phyloP scores from a whole-genome alignment of 1,140 invertebrate species.

The Eciton burchellii region DNA sequence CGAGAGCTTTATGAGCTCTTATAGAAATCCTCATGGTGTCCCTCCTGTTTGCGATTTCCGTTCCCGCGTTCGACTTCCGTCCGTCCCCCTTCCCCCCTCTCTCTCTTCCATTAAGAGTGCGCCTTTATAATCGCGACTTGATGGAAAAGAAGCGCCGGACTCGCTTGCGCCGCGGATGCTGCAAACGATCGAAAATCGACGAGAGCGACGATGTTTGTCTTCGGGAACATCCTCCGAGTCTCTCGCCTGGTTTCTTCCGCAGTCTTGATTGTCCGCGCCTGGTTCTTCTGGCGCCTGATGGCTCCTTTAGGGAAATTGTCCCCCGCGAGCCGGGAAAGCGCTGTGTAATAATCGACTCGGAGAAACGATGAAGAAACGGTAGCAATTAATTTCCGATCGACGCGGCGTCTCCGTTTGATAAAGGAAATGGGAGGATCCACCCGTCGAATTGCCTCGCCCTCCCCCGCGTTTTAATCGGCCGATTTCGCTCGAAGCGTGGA shows the following conservation, averaged over 20 bases:
- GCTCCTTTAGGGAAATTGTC: slow-evolving; percentile 29
- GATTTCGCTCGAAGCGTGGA: slow-evolving; percentile 10
- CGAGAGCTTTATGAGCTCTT: neutral
- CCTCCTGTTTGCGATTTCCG: neutral
- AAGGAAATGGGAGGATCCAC: slow-evolving; percentile 24
- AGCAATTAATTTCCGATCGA: slow-evolving; percentile 33
- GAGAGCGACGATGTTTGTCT: slow-evolving; percentile 37
- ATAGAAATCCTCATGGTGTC: neutral
- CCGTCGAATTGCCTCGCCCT: neutral
- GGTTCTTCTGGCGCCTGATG: neutral
- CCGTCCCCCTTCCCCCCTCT: neutral
- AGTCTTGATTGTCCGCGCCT: slow-evolving; percentile 21
- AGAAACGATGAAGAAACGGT: slow-evolving; percentile 13
- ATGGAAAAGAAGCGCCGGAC: slow-evolving; percentile 7
- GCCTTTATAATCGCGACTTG: neutral
- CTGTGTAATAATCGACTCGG: neutral
- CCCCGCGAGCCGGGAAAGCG: neutral
- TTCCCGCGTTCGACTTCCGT: too few relatives aligned
- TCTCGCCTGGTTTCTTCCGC: slow-evolving; percentile 27
- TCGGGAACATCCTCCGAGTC: slow-evolving; percentile 30
- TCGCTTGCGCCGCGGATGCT: neutral
- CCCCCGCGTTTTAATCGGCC: slow-evolving; percentile 21
- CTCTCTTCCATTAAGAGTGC: neutral
- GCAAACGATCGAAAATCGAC: slow-evolving; percentile 40
- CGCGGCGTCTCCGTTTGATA: slow-evolving; percentile 1